A percentile compares a stretch with the other conserved stretches of the same genome.
phyloP scores from a whole-genome alignment of 2,113 vertebrate species.

The Poicephalus gulielmi region DNA sequence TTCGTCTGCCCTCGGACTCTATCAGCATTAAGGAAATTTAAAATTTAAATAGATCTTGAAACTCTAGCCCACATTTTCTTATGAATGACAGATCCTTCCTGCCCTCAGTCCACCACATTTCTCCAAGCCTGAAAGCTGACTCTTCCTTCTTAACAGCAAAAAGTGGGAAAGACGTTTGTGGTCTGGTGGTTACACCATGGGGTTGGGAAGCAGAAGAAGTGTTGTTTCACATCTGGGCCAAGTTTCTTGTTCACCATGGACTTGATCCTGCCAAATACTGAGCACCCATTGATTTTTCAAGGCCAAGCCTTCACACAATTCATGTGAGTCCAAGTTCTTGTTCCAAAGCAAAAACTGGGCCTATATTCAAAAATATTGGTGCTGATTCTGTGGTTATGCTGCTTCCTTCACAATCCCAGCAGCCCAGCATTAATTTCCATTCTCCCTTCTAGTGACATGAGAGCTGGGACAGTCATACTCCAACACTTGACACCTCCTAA shows the following conservation, averaged over 20 bases:
- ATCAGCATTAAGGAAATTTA: not conserved
- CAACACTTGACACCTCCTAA: conserved; percentile 28
- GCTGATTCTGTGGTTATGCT: conserved; percentile 56
- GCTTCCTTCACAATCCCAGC: conserved; percentile 24
- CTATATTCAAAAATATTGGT: conserved; percentile 30
- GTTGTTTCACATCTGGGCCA: conserved; percentile 39
- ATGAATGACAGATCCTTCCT: conserved; percentile 60
- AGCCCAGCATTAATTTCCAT: conserved; percentile 37
- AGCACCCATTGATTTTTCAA: conserved; percentile 53
- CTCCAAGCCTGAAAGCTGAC: conserved; percentile 50
- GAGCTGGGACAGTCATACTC: not conserved
- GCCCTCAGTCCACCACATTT: conserved; percentile 40
- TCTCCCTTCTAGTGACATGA: conserved; percentile 11
- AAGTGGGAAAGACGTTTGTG: conserved; percentile 59
- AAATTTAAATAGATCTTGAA: conserved; percentile 34
- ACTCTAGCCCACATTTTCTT: not conserved
- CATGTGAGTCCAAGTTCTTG: conserved; percentile 54
- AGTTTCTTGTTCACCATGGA: conserved; percentile 34
- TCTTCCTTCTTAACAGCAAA: conserved; percentile 59
- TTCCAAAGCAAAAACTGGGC: conserved; percentile 55
- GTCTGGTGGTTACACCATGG: conserved; percentile 28
- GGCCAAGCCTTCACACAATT: conserved; percentile 45
- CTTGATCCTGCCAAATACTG: conserved; percentile 44
- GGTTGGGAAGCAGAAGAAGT: not conserved
- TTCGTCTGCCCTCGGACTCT: not conserved